Conservation (phyloP, 2,888 invertebrate genomes). For the Plebejus argus region DNA sequence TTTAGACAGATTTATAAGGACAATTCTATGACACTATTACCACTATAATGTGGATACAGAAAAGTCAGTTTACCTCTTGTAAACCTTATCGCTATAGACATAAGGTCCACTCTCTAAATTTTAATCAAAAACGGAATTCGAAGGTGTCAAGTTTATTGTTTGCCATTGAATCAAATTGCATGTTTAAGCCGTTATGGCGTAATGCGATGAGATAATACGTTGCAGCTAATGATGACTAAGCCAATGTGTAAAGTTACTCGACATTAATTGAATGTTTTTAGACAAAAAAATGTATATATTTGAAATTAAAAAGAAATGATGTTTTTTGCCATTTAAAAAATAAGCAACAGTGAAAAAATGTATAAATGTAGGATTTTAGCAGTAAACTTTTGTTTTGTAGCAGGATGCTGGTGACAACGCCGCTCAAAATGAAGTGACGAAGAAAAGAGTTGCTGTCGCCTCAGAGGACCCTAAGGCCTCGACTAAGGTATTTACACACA, state of each 20-base stretch:
- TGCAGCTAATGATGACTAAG: conserved; percentile 14
- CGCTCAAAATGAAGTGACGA: conserved; percentile 63
- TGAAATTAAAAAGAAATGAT: no score
- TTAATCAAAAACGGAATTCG: not conserved
- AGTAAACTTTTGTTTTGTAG: not conserved
- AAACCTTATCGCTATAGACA: not conserved
- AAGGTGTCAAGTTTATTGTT: conserved; percentile 16
- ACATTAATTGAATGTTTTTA: not conserved
- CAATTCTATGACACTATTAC: no score
- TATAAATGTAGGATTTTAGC: not conserved
- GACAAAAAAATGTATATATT: no score
- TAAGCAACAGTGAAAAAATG: no score
- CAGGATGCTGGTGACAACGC: conserved; percentile 69
- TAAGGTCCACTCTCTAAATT: not conserved
- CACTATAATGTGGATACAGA: no score
- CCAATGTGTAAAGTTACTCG: not conserved
- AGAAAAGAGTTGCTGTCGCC: conserved; percentile 63
- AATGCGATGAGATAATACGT: not conserved
- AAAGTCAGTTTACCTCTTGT: not conserved
- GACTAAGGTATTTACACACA: conserved; percentile 56
- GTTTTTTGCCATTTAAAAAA: no score
- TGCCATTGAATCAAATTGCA: conserved; percentile 8
- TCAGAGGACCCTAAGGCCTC: conserved; percentile 63
- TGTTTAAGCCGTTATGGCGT: not conserved
- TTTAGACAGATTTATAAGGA: no score